Evolutionary conservation across 2,797 vertebrate genomes (phyloP), one percentile per base, ranked within the genome.

Genomic region (Craterocephalus amniculus): DNA sequence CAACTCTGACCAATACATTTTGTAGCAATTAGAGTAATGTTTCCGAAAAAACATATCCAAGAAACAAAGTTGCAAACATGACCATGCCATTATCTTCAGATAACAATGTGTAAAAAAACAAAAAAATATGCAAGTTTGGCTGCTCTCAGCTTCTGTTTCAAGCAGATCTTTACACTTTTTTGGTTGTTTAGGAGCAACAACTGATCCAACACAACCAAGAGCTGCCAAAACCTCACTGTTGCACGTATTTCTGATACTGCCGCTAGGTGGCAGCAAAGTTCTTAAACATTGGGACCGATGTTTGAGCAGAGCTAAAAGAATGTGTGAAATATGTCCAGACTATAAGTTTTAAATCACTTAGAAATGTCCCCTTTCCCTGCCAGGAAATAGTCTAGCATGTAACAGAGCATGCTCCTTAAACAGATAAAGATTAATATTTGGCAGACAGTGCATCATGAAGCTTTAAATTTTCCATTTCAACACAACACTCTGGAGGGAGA

Each of bases 381-480:
- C 49, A 64, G 20, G 49, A 64, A 54, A 64, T 54, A 27, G 26
- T 27, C 49, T 27, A 64, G 10, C 27, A 45, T n/a, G 20, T 38
- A 27, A 54, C 20, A 3, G n/a, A 51, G 48, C 22, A 51, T 51
- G 49, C 24, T 51, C 6, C 22, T 51, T 13, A 48, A 6, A 13
- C 11, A 51, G 12, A 14, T 45, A 12, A 9, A 26, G 29, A 6
- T 31, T 4, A 6, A 4, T 31, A 31, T 31, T 31, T 31, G 29
- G 29, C 29, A 31, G 29, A n/a, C 43, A 22, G 9, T 48, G n/a
- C 9, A 48, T 48, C 22, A 20, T 22, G 20, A 22, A n/a, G n/a
- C 7, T 20, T n/a, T 20, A 48, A 40, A n/a, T n/a, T 48, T 48
- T 20, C 9, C n/a, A 2, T 48, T 20, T 11, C 43, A 22, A 48